Evolutionary conservation across 2,797 vertebrate species (phyloP), one percentile per base, ranked within the genome.

Genomic region (Botia almorhae): DNA sequence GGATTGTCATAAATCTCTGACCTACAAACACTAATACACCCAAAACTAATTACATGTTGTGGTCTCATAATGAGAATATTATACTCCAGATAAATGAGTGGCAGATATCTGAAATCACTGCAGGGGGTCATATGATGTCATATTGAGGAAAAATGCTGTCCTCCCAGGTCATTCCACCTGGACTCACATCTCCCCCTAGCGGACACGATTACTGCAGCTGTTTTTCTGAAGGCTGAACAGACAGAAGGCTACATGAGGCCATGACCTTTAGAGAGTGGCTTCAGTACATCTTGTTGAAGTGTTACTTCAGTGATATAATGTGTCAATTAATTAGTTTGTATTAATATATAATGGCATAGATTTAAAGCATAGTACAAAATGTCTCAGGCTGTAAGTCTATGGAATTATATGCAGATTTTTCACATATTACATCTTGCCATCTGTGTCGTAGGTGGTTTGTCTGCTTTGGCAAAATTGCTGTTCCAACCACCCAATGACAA

Each of bases 141-240:
- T 51, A 7, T 39, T 19, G 19, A 3, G 36, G 23, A 21, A 56
- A 29, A n/a, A n/a, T 46, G 11, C 17, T 56, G n/a, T 68, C 55
- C 39, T 36, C 13, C 7, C 33, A 56, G 58, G 33, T 64, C 56
- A 76, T 74, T 58, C 72, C 83, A 91, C 85, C 87, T 90, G 78
- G 89, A 61, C 68, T 69, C 86, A 89, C 84, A 91, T 70, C 93
- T 91, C 91, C 91, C 91, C 89, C 93, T 91, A 87, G 88, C 92
- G 93, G 89, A 19, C 4, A 16, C n/a, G 70, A 72, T 51, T 2
- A 17, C 21, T 72, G 86, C 76, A 81, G 67, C 87, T 85, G 17
- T 2, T 60, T 72, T 26, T 60, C 17, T n/a, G 19, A 23, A 14
- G 65, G 51, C 50, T 16, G 16, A 56, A n/a, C n/a, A n/a, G 7